Evolutionary conservation across 2,113 vertebrate species (phyloP).

Genomic region (Monarcha castaneiventris): DNA sequence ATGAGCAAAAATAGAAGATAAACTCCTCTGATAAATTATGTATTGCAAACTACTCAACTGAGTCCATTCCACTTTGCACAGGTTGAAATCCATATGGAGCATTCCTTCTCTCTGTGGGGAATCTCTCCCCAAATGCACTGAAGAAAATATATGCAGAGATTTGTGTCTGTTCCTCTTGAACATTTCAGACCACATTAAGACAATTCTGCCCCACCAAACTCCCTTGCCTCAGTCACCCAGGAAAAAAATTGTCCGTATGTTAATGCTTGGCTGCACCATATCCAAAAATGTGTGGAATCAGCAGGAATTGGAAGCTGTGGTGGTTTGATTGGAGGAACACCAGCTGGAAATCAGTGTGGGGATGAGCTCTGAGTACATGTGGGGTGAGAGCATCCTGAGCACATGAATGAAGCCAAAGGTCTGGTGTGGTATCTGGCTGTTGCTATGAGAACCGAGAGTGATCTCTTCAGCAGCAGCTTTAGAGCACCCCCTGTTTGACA

Average conservation of each 20-base stretch:
- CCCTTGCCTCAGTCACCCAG: neutral
- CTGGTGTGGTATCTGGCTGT: neutral
- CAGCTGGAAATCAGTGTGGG: neutral
- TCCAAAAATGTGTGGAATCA: neutral
- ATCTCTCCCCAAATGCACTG: constrained; percentile 22
- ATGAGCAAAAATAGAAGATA: neutral
- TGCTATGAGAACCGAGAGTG: neutral
- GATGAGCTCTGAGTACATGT: neutral
- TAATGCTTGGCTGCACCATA: neutral
- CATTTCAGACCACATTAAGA: neutral
- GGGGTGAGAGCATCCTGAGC: neutral
- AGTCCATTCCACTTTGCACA: neutral
- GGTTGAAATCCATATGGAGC: neutral
- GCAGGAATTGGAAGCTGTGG: neutral
- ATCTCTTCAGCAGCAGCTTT: neutral
- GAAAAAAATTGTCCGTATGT: neutral
- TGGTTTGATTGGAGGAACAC: neutral
- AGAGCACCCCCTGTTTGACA: rapidly evolving
- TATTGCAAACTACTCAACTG: neutral
- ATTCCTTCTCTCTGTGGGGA: constrained; percentile 15
- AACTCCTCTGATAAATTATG: constrained; percentile 15
- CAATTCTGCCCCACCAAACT: neutral
- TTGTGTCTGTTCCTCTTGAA: neutral
- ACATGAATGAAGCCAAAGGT: neutral
- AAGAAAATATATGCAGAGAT: neutral